phyloP scores from a whole-genome alignment of 2,113 vertebrate genomes.

The Bubo blakistoni region DNA sequence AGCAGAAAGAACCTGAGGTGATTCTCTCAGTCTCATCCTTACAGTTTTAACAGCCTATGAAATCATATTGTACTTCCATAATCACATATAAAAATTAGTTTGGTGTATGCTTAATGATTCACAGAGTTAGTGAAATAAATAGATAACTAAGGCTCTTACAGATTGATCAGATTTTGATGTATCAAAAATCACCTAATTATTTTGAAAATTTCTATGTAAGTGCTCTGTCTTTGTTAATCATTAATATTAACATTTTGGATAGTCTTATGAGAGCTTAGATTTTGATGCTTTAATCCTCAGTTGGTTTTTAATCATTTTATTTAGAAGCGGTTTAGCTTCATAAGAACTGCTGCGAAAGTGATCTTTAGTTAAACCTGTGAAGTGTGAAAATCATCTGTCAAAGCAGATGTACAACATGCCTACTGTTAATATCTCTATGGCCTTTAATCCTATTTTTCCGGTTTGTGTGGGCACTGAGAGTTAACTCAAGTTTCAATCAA shows the following conservation, averaged over 20 bases:
- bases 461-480: conserved; percentile 11
- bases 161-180: not conserved
- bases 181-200: not conserved
- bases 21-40: not conserved
- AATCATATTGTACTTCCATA: not conserved
- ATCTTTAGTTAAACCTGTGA: conserved; percentile 59
- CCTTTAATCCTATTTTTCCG: conserved; percentile 28
- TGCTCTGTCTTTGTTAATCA: not conserved
- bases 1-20: not conserved
- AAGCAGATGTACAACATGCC: conserved; percentile 30
- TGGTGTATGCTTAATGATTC: not conserved
- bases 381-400: conserved; percentile 68
- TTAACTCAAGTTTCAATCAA: conserved; percentile 45
- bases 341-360: conserved; percentile 4
- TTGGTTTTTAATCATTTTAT: not conserved
- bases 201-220: not conserved
- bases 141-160: not conserved
- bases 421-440: conserved; percentile 35
- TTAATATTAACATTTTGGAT: not conserved
- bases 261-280: not conserved
- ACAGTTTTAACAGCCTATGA: not conserved
- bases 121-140: not conserved
- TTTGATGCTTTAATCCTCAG: conserved; percentile 6
- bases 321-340: conserved; percentile 28
- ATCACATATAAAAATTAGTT: not conserved